These are phyloP conservation scores for Micrastur ruficollis DNA, from an alignment of 2,797 vertebrate species.

Conservation along the genomic window DNA sequence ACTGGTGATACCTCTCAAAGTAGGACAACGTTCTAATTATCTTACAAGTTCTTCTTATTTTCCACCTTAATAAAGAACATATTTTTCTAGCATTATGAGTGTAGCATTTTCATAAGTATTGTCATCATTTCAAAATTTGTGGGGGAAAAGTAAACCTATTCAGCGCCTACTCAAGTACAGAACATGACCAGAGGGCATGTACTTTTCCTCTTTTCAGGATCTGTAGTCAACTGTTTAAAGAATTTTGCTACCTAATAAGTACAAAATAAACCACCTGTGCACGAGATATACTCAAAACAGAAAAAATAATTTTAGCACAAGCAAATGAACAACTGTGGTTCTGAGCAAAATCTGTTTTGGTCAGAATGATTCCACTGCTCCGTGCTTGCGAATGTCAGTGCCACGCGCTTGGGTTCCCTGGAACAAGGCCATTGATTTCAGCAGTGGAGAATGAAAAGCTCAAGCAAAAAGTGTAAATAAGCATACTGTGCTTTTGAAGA, in stretches of 20 bases:
- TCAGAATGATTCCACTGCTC: background rate
- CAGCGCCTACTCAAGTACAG: background rate
- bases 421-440: background rate
- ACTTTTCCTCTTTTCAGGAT: background rate
- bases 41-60: background rate
- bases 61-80: background rate
- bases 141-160: background rate
- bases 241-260: background rate
- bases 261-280: background rate
- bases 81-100: background rate
- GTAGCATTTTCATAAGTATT: background rate
- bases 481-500: slow-evolving; percentile 25
- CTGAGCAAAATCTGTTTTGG: background rate
- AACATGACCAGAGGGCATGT: background rate
- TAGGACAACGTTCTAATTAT: background rate
- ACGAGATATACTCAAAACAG: background rate
- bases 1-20: background rate
- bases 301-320: background rate
- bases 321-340: background rate
- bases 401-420: background rate
- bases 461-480: slow-evolving; percentile 31
- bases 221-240: background rate
- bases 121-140: background rate
- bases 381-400: background rate
- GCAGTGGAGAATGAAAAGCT: slow-evolving; percentile 24